Evolutionary conservation across 1,140 invertebrate species (phyloP), one percentile per base, ranked within the genome.

Genomic region (Magallana gigas): DNA sequence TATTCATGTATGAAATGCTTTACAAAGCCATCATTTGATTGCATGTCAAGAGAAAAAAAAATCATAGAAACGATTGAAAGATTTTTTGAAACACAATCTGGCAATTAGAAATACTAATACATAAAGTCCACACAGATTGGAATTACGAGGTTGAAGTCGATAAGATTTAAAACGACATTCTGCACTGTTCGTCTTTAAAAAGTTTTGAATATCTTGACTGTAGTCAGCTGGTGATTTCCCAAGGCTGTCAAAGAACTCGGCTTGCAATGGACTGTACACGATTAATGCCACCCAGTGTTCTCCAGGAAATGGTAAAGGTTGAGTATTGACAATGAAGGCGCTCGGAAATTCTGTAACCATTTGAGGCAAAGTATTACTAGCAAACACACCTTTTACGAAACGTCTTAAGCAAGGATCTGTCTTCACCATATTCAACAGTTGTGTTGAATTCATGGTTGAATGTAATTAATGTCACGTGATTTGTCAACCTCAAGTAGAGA

Each of bases 211-310:
- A 60, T 84, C 83, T n/a, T 23, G 57, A 84, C 29, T 60, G 57
- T 84, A 84, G 60, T 84, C 83, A 29, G 83, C 12, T 29, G 83
- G 83, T 59, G 83, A 84, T 60, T 84, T 84, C 14, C 87, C 87
- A 56, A 88, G 83, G 18, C 83, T 88, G 57, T 88, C 87, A 62
- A 85, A 84, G 60, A 88, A 88, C 23, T 85, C 71, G 16, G 57
- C 83, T 11, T 84, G 16, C 1, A 29, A 59, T 29, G 85, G 18
- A 86, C n/a, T 86, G 8, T 71, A 80, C 8, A 88, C n/a, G 4
- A 64, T 59, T 5, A 88, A 23, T 0, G 76, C 62, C 18, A 86
- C 57, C 87, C 87, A 88, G 58, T 88, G 87, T 86, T 85, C 85
- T 71, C 87, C 87, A 9, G 87, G 84, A n/a, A 68, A 48, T 0